Base-by-base conservation (phyloP, 2,113 vertebrate genomes). In the Hirundichthys speculiger region DNA sequence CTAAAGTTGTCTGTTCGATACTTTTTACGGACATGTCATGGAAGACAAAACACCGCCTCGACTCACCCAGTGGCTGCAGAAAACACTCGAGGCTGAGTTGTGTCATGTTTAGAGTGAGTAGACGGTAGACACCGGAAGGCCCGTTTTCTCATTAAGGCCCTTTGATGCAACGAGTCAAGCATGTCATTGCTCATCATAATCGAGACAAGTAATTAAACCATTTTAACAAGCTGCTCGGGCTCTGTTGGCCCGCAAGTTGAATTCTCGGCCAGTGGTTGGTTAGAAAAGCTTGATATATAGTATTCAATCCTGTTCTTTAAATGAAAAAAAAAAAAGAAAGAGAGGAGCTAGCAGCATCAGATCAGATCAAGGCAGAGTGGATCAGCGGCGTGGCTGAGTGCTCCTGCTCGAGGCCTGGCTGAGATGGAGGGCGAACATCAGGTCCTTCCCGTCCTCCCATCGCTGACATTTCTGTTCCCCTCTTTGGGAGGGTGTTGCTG, bases 141-240 rank as follows among this genome's bases (percentile, higher is more conserved):
- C 51, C 67, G 73, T 74, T 62, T 59, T 59, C 50, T 82, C 71
- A 80, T 84, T 83, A 87, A 75, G 52, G 22, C 68, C 57, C 49
- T 80, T 56, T 84, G 76, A 87, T 88, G 39, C 77, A 88, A 82
- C 68, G 88, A 82, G 83, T 84, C 86, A 84, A 84, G 82, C 90
- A 16, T 88, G 85, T 88, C 82, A 91, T 90, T 89, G 85, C 80
- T 85, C 87, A 84, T 86, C 81, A 80, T 82, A 88, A 89, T 84
- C 82, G 72, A n/a, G 69, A 64, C 62, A 55, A 73, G 47, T 68
- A 86, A 83, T 89, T 87, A 77, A 86, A 84, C 50, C 38, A 24
- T 83, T 85, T 86, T 85, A 90, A 88, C 56, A 66, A 87, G 83
- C 73, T 46, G 63, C 52, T 63, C 67, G 40, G 18, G 43, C 46